phyloP scores from a whole-genome alignment of 2,888 invertebrate species.

The Eupeodes luniger region DNA sequence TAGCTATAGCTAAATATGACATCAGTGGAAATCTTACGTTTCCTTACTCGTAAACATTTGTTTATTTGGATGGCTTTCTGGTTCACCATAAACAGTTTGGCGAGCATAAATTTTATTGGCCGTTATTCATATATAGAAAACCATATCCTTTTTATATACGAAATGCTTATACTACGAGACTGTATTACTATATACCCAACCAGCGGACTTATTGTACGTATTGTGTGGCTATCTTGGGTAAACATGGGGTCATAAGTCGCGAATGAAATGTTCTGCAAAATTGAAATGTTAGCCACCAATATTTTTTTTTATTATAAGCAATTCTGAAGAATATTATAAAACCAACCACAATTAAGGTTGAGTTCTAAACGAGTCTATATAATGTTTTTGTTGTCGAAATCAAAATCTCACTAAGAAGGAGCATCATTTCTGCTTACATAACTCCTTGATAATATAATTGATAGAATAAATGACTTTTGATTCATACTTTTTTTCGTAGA shows the following conservation, averaged over 20 bases:
- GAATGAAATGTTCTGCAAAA: constrained; percentile 61
- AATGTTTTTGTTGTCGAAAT: no score
- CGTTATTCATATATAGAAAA: constrained; percentile 62
- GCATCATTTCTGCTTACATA: no score
- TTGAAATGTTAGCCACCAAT: constrained; percentile 9
- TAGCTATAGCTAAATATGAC: constrained; percentile 16
- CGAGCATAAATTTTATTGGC: constrained; percentile 68
- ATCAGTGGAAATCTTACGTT: constrained; percentile 51
- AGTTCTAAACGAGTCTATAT: no score
- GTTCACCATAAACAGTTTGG: constrained; percentile 74
- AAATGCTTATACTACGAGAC: constrained; percentile 9
- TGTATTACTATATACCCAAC: neutral
- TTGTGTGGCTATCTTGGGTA: constrained; percentile 54
- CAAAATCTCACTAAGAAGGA: no score
- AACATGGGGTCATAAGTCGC: constrained; percentile 70
- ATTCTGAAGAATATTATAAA: neutral
- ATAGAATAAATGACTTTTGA: no score
- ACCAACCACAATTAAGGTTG: no score
- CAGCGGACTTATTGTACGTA: constrained; percentile 17
- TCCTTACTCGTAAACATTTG: constrained; percentile 39
- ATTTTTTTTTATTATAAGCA: neutral
- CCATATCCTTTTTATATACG: constrained; percentile 37
- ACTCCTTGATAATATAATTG: no score
- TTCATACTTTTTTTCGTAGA: no score
- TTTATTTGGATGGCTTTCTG: constrained; percentile 66